phyloP scores from a whole-genome alignment of 2,888 invertebrate genomes.

The Macaria liturata region DNA sequence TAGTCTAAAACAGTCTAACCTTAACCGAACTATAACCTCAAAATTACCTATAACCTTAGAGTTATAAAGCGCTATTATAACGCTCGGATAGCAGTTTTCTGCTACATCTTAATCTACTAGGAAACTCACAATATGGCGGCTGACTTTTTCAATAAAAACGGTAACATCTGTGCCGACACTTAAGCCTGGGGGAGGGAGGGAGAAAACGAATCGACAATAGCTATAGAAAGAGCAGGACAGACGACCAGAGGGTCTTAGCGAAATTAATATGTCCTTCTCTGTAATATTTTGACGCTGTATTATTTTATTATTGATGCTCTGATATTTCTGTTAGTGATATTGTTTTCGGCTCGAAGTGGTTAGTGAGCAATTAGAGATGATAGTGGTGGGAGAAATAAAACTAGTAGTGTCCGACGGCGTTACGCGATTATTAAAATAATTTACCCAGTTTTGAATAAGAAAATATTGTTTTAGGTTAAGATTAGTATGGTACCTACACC shows the following conservation, averaged over 20 bases:
- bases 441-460: too few species aligned
- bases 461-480: too few species aligned
- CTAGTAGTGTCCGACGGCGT: too few species aligned
- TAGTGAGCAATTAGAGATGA: slow-evolving; percentile 41
- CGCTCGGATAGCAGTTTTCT: slow-evolving; percentile 42
- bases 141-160: slow-evolving; percentile 81
- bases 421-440: too few species aligned
- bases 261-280: slow-evolving; percentile 82
- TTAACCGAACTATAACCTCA: too few species aligned
- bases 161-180: slow-evolving; percentile 78
- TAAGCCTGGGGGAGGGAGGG: slow-evolving; percentile 70
- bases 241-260: slow-evolving; percentile 49
- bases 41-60: slow-evolving; percentile 8
- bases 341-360: slow-evolving; percentile 37
- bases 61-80: slow-evolving; percentile 49
- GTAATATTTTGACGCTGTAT: slow-evolving; percentile 69
- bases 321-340: slow-evolving; percentile 59
- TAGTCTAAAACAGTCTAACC: too few species aligned
- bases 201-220: slow-evolving; percentile 43
- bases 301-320: slow-evolving; percentile 74
- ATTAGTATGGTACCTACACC: too few species aligned
- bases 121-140: slow-evolving; percentile 72
- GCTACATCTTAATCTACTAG: slow-evolving; percentile 79
- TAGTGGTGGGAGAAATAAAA: slow-evolving; percentile 15
- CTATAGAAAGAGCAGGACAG: slow-evolving; percentile 48